Evolutionary conservation across 2,113 vertebrate genomes (phyloP).

Genomic region (Camelus dromedarius): DNA sequence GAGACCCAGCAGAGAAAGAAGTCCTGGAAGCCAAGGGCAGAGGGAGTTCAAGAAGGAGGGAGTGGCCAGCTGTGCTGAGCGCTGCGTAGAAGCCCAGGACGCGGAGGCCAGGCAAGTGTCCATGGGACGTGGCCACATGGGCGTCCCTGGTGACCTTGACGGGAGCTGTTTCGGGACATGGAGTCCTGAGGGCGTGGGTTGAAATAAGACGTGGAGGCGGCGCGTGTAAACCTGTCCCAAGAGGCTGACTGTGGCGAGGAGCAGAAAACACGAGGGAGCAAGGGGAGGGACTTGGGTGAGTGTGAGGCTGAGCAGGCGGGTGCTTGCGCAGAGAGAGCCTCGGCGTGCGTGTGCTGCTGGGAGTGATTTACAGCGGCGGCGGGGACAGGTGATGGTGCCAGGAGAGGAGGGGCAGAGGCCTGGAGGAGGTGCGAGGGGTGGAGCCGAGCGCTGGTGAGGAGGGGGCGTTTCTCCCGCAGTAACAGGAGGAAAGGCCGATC

Average conservation of each 20-base stretch:
- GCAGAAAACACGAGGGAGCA: not conserved
- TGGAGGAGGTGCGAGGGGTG: not conserved
- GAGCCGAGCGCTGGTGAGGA: not conserved
- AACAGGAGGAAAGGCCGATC: not conserved
- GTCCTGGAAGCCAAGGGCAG: not conserved
- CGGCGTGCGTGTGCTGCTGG: not conserved
- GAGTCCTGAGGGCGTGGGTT: not conserved
- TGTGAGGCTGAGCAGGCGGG: not conserved
- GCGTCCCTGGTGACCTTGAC: not conserved
- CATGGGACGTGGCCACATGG: not conserved
- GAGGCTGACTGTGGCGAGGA: not conserved
- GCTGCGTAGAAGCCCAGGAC: not conserved
- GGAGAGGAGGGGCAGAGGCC: not conserved
- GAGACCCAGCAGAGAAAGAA: not conserved
- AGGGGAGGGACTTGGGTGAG: accelerated
- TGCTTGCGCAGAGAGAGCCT: not conserved
- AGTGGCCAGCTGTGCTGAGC: not conserved
- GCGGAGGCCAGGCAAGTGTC: not conserved
- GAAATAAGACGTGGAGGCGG: not conserved
- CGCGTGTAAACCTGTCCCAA: not conserved
- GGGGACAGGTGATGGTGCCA: not conserved
- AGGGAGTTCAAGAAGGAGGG: not conserved
- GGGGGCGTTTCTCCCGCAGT: not conserved
- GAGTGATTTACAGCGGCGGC: not conserved
- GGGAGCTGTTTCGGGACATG: not conserved